phyloP scores from a whole-genome alignment of 2,888 invertebrate genomes.

The Pachycephus smyrnensis region DNA sequence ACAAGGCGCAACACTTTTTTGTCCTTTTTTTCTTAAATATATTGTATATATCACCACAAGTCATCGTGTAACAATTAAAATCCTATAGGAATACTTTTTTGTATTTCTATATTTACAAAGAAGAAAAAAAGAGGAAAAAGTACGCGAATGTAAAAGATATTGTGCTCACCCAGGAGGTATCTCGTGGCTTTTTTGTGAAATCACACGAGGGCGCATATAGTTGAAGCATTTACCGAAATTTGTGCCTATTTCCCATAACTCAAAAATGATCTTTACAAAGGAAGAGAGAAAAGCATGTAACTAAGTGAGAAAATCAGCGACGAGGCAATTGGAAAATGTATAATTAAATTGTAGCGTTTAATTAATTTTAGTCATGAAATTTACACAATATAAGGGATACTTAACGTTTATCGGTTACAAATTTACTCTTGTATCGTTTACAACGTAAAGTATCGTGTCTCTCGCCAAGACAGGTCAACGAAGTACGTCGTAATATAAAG shows the following conservation, averaged over 20 bases:
- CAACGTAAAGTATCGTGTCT: not conserved
- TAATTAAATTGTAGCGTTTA: constrained; percentile 10
- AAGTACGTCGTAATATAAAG: not conserved
- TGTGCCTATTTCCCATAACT: constrained; percentile 21
- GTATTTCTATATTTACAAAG: not conserved
- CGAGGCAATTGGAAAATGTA: constrained; percentile 8
- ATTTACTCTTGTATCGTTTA: not conserved
- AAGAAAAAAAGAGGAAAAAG: not conserved
- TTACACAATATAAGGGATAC: constrained; percentile 13
- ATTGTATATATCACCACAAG: not conserved
- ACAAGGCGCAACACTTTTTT: not conserved
- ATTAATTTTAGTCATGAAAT: constrained; percentile 16
- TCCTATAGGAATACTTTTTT: not conserved
- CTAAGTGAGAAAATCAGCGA: constrained; percentile 6
- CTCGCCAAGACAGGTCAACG: not conserved
- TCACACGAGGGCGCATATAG: constrained; percentile 3
- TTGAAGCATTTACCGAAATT: constrained; percentile 22
- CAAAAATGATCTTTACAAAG: constrained; percentile 2
- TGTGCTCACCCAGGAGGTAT: not conserved
- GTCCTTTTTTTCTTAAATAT: not conserved
- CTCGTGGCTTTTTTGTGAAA: not conserved
- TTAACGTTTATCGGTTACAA: constrained; percentile 7
- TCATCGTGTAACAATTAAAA: not conserved
- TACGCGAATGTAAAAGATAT: not conserved
- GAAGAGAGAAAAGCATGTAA: not conserved